phyloP scores from a whole-genome alignment of 2,888 invertebrate species.

The Drosophila macrospina region DNA sequence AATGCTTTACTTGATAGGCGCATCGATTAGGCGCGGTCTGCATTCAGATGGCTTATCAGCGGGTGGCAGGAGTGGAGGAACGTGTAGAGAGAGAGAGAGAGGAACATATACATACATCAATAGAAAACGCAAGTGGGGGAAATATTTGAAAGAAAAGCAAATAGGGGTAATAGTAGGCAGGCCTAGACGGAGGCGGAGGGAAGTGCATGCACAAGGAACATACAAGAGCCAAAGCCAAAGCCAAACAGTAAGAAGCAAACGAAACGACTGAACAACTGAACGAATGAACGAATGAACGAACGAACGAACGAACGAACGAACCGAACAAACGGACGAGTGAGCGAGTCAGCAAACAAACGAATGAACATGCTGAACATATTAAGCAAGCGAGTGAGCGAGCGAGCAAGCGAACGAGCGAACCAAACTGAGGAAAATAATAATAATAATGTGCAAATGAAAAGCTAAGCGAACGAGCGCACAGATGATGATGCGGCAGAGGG shows the following conservation, averaged over 20 bases:
- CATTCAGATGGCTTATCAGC: slow-evolving; percentile 41
- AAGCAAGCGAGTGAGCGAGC: slow-evolving; percentile 22
- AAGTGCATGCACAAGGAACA: slow-evolving; percentile 27
- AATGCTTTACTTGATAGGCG: slow-evolving; percentile 20
- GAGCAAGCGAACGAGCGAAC: slow-evolving; percentile 29
- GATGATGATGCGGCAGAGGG: slow-evolving; percentile 11
- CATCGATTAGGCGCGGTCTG: slow-evolving; percentile 41
- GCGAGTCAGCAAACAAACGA: slow-evolving; percentile 13
- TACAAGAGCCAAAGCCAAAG: slow-evolving; percentile 49
- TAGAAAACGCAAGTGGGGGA: slow-evolving; percentile 71
- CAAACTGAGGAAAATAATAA: slow-evolving; percentile 59
- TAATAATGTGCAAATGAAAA: slow-evolving; percentile 73
- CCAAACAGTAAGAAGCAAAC: slow-evolving; percentile 38
- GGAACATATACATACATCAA: slow-evolving; percentile 38
- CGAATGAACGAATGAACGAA: slow-evolving; percentile 19
- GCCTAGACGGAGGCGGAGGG: slow-evolving; percentile 14
- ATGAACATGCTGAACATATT: slow-evolving; percentile 11
- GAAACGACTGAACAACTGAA: slow-evolving; percentile 7
- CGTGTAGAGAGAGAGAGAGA: no score
- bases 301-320: slow-evolving; percentile 24
- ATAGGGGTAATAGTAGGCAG: slow-evolving; percentile 26
- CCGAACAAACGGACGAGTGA: slow-evolving; percentile 21
- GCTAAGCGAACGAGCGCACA: slow-evolving; percentile 40
- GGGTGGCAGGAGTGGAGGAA: neutral
- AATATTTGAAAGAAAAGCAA: slow-evolving; percentile 39